phyloP scores from a whole-genome alignment of 1,140 invertebrate species.

The Anoplolepis gracilipes region DNA sequence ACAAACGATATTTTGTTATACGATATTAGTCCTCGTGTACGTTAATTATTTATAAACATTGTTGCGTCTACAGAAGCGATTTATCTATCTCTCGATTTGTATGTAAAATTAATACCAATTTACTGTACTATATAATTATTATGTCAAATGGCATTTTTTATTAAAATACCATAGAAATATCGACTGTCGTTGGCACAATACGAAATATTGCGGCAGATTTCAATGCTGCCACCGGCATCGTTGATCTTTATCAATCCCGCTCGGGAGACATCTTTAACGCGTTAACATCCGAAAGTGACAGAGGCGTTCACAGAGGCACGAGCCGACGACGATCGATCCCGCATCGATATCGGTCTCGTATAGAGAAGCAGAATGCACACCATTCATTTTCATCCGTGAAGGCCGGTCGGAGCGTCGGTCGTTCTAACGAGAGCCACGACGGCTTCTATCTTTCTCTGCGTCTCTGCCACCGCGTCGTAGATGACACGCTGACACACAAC shows the following conservation, averaged over 20 bases:
- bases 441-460: slow-evolving; percentile 13
- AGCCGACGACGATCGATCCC: slow-evolving; percentile 47
- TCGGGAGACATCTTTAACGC: slow-evolving; percentile 33
- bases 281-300: slow-evolving; percentile 36
- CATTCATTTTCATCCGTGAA: slow-evolving; percentile 77
- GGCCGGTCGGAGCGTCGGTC: slow-evolving; percentile 66
- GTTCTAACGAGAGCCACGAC: slow-evolving; percentile 47
- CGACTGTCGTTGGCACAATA: neutral
- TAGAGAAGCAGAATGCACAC: slow-evolving; percentile 69
- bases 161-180: neutral
- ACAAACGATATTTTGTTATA: neutral
- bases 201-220: neutral
- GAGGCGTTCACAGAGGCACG: slow-evolving; percentile 46
- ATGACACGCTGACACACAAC: slow-evolving; percentile 49
- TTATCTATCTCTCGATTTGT: neutral
- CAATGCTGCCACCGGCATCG: slow-evolving; percentile 11
- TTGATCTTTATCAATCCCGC: slow-evolving; percentile 25
- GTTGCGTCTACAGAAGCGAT: neutral
- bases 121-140: neutral
- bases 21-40: neutral
- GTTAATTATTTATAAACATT: neutral
- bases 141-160: neutral
- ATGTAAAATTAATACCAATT: neutral
- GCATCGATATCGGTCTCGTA: slow-evolving; percentile 12
- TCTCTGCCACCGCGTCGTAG: slow-evolving; percentile 12